Evolutionary conservation across 2,797 vertebrate species (phyloP).

Genomic region (Okamejei kenojei): DNA sequence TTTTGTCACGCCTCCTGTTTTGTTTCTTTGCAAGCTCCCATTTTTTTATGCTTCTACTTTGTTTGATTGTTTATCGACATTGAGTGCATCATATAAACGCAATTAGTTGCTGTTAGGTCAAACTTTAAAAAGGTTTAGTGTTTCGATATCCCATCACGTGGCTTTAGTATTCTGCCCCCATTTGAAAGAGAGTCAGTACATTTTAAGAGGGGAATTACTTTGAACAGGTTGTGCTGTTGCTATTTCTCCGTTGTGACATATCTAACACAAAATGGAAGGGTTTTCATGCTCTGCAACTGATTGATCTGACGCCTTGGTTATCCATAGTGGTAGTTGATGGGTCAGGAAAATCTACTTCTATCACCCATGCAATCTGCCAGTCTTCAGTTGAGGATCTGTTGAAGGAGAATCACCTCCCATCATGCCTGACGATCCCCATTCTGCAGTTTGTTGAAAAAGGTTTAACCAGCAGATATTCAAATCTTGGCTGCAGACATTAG

Average conservation of each 20-base stretch:
- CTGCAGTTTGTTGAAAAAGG: constrained; percentile 5
- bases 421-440: not conserved
- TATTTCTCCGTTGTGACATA: not conserved
- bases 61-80: not conserved
- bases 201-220: not conserved
- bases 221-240: not conserved
- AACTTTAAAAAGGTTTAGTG: not conserved
- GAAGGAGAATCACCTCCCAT: not conserved
- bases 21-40: not conserved
- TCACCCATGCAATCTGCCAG: not conserved
- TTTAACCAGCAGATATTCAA: not conserved
- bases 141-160: not conserved
- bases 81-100: not conserved
- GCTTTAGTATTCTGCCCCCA: not conserved
- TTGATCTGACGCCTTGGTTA: not conserved
- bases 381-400: not conserved
- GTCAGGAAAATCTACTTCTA: not conserved
- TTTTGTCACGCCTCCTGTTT: not conserved
- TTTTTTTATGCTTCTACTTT: not conserved
- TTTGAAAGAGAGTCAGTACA: not conserved
- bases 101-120: not conserved
- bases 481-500: not conserved
- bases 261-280: not conserved
- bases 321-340: not conserved
- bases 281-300: not conserved